Conservation (phyloP, 35 echinoderm and acorn worm genomes). For the Lytechinus variegatus region DNA sequence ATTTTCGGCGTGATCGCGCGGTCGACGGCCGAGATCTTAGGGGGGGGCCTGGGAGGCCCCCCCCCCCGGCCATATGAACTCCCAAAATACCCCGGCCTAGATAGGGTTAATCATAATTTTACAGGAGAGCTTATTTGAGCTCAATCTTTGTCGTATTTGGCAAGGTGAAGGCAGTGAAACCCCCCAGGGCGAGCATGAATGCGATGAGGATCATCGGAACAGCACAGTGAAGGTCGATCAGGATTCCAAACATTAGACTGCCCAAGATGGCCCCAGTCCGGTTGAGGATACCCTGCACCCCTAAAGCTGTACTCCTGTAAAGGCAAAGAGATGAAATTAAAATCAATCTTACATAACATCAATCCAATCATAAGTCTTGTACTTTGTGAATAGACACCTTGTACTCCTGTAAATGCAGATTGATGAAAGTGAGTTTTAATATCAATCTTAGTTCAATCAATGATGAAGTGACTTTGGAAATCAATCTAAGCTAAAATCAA, state of each 20-base stretch:
- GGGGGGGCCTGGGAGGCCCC: too few relatives aligned
- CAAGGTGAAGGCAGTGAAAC: slow-evolving; percentile 61
- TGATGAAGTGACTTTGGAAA: too few relatives aligned
- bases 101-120: too few relatives aligned
- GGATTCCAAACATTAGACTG: slow-evolving; percentile 84
- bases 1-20: too few relatives aligned
- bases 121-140: slow-evolving; percentile 48
- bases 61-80: too few relatives aligned
- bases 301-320: slow-evolving; percentile 79
- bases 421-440: not conserved
- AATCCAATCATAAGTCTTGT: too few relatives aligned
- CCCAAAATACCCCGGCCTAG: too few relatives aligned
- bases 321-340: not conserved
- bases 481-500: too few relatives aligned
- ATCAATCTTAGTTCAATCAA: too few relatives aligned
- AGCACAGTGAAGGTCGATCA: slow-evolving; percentile 80
- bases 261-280: slow-evolving; percentile 74
- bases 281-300: slow-evolving; percentile 74
- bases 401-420: not conserved
- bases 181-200: slow-evolving; percentile 73
- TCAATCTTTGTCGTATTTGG: slow-evolving; percentile 79
- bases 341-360: not conserved
- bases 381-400: slow-evolving; percentile 57
- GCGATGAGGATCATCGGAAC: slow-evolving; percentile 81
- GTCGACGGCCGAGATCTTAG: too few relatives aligned